Conservation (phyloP, 2,888 invertebrate species). For the Drosophila atroscutellata region DNA sequence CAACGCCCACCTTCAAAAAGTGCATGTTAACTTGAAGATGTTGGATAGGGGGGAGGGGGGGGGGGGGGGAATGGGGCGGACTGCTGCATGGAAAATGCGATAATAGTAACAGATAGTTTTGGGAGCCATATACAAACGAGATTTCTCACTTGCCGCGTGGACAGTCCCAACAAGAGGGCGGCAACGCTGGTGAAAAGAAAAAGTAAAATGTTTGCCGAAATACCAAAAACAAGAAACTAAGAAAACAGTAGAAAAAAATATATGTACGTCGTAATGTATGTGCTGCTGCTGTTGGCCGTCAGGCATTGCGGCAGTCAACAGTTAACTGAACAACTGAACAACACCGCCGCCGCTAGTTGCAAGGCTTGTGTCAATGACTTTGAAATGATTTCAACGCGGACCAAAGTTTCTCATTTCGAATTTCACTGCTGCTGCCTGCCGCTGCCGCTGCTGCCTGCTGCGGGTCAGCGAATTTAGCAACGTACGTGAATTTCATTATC, state of each 20-base stretch:
- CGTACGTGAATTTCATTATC: conserved; percentile 76
- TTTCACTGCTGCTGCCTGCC: conserved; percentile 41
- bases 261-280: conserved; percentile 15
- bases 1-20: conserved; percentile 40
- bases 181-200: conserved; percentile 61
- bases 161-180: conserved; percentile 30
- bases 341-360: conserved; percentile 12
- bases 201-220: conserved; percentile 75
- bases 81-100: conserved; percentile 41
- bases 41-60: background rate
- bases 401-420: conserved; percentile 69
- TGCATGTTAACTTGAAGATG: background rate
- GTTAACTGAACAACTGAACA: conserved; percentile 50
- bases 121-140: conserved; percentile 54
- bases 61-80: background rate
- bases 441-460: conserved; percentile 15
- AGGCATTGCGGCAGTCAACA: conserved; percentile 38
- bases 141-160: conserved; percentile 59
- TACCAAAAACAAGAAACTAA: conserved; percentile 5
- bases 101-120: conserved; percentile 36
- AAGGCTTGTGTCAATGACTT: conserved; percentile 72
- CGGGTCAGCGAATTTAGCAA: conserved; percentile 52
- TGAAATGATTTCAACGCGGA: conserved; percentile 72
- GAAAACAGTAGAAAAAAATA: conserved; percentile 35
- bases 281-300: conserved; percentile 21